These are phyloP conservation scores for Holothuria leucospilota DNA, from an alignment of 53 echinoderm and acorn worm species.

Conservation along the genomic window DNA sequence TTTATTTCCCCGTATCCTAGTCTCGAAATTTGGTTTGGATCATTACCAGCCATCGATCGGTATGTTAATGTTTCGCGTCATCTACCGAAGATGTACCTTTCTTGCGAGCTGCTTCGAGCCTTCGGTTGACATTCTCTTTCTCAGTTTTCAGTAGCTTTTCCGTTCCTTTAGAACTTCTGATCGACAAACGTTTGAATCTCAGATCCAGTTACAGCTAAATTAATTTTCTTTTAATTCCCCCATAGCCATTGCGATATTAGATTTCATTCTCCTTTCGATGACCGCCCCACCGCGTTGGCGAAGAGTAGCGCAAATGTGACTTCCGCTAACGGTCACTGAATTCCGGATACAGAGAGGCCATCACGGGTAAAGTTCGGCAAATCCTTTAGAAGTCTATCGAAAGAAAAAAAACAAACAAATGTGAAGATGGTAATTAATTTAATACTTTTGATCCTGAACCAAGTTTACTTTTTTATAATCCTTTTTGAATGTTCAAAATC, in stretches of 20 bases:
- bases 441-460: too few species aligned
- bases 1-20: not conserved
- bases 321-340: constrained; percentile 23
- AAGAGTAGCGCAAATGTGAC: not conserved
- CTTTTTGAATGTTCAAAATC: too few species aligned
- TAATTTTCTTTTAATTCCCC: constrained; percentile 45
- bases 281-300: too few species aligned
- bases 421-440: too few species aligned
- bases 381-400: too few species aligned
- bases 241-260: constrained; percentile 34
- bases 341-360: not conserved
- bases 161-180: constrained; percentile 3
- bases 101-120: constrained; percentile 8
- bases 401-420: too few species aligned
- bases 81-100: constrained; percentile 6
- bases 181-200: constrained; percentile 31
- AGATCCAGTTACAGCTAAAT: constrained; percentile 47
- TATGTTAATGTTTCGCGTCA: constrained; percentile 28
- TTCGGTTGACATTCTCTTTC: constrained; percentile 20
- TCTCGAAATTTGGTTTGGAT: not conserved
- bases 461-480: too few species aligned
- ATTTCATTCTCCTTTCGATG: not conserved
- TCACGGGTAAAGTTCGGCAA: not conserved
- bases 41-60: constrained; percentile 12
- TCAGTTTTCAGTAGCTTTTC: constrained; percentile 20